Percentiles rank a stretch among this genome's conserved stretches.
Evolutionary conservation across 2,113 vertebrate genomes (phyloP).

Genomic region (Syrrhaptes paradoxus): DNA sequence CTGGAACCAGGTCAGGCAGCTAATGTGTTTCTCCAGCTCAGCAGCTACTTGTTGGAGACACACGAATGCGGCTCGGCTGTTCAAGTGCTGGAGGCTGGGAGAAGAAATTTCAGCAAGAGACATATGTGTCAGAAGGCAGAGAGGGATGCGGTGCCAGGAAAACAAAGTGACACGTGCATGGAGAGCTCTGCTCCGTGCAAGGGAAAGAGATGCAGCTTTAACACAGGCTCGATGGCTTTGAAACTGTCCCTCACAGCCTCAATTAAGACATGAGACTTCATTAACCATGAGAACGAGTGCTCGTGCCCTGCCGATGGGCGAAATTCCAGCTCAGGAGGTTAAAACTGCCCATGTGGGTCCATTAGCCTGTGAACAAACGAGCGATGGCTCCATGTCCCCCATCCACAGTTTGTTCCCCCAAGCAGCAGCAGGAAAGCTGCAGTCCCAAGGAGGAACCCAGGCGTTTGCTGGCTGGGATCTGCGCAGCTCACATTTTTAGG

Average conservation of each 20-base stretch:
- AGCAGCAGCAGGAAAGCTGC: background rate
- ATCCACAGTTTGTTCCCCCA: background rate
- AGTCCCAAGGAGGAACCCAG: background rate
- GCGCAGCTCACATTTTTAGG: background rate
- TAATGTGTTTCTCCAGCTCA: constrained; percentile 63
- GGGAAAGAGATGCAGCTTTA: background rate
- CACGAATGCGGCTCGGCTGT: constrained; percentile 15
- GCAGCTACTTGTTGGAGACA: constrained; percentile 63
- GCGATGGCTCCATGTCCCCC: accelerated
- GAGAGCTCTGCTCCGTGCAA: background rate
- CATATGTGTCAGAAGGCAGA: constrained; percentile 10
- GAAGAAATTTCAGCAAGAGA: constrained; percentile 37
- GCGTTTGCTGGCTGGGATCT: background rate
- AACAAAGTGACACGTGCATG: background rate
- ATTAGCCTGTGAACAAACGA: background rate
- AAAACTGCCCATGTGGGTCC: background rate
- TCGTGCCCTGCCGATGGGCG: accelerated
- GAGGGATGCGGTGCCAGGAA: background rate
- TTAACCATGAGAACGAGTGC: accelerated
- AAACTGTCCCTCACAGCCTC: background rate
- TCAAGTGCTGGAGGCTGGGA: constrained; percentile 47
- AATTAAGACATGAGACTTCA: background rate
- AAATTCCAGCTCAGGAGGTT: background rate
- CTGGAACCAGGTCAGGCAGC: constrained; percentile 77
- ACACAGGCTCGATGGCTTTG: background rate